Percentiles rank a stretch among this genome's conserved stretches.
phyloP scores from a whole-genome alignment of 2,797 vertebrate species.

The Neostethus bicornis region DNA sequence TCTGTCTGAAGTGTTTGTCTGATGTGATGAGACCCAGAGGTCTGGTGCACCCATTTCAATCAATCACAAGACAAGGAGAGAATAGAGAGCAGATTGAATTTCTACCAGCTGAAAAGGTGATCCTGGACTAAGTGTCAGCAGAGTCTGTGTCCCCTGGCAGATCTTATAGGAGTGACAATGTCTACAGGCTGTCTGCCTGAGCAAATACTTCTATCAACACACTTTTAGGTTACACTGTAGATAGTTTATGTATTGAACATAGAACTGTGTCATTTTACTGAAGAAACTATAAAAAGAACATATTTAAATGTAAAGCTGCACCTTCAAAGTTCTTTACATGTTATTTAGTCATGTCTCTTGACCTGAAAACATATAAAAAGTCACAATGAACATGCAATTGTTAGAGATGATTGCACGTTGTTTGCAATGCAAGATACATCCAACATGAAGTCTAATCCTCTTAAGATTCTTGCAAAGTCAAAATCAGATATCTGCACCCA shows the following conservation, averaged over 20 bases:
- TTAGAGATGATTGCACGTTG: no score
- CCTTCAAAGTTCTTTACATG: neutral
- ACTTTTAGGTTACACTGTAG: slow-evolving; percentile 9
- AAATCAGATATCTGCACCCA: no score
- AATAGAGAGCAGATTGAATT: slow-evolving; percentile 43
- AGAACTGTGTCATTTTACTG: slow-evolving; percentile 5
- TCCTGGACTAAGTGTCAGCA: slow-evolving; percentile 37
- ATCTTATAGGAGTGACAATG: slow-evolving; percentile 10
- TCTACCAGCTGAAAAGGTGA: slow-evolving; percentile 45
- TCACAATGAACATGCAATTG: no score
- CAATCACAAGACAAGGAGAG: slow-evolving; percentile 42
- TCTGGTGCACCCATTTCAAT: slow-evolving; percentile 34
- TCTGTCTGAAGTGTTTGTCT: slow-evolving; percentile 24
- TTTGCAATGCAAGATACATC: no score
- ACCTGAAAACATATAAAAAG: neutral
- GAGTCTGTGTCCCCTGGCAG: slow-evolving; percentile 32
- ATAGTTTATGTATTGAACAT: neutral
- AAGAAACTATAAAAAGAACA: neutral
- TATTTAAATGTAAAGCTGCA: neutral
- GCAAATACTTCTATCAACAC: slow-evolving; percentile 2
- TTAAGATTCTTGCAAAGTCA: no score
- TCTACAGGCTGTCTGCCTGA: slow-evolving; percentile 11
- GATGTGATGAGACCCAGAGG: slow-evolving; percentile 21
- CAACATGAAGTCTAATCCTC: no score
- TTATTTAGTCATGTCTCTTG: neutral